A percentile compares a stretch with the other conserved stretches of the same genome.
These are phyloP conservation scores for Cerastoderma edule DNA, from an alignment of 2,888 invertebrate species.

Conservation along the genomic window DNA sequence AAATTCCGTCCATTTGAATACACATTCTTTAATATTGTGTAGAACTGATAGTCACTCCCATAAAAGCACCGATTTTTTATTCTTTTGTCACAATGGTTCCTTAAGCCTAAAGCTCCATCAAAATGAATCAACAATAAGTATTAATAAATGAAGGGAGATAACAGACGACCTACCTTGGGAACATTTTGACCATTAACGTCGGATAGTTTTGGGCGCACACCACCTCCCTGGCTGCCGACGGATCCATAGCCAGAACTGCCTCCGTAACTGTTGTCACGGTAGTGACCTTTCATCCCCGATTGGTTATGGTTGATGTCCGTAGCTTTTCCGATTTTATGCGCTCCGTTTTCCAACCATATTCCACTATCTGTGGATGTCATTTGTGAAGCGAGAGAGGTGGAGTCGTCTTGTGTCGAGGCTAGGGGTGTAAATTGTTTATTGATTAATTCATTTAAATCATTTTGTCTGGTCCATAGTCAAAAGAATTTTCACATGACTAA, in stretches of 20 bases:
- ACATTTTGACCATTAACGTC: constrained; percentile 15
- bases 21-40: too few relatives aligned
- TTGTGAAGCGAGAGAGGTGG: constrained; percentile 67
- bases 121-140: too few relatives aligned
- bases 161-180: constrained; percentile 33
- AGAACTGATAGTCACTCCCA: too few relatives aligned
- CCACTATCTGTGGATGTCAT: constrained; percentile 74
- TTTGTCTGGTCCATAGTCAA: too few relatives aligned
- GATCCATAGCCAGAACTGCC: constrained; percentile 78
- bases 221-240: constrained; percentile 66
- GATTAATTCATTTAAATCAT: too few relatives aligned
- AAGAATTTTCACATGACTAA: too few relatives aligned
- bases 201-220: constrained; percentile 67
- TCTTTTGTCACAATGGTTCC: too few relatives aligned
- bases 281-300: constrained; percentile 58
- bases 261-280: constrained; percentile 70
- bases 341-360: constrained; percentile 61
- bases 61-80: too few relatives aligned
- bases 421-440: too few relatives aligned
- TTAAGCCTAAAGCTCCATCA: too few relatives aligned
- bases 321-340: constrained; percentile 3
- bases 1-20: too few relatives aligned
- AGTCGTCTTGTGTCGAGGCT: constrained; percentile 58
- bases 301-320: constrained; percentile 40
- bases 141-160: too few relatives aligned